Percentiles rank a stretch among this genome's conserved stretches.
phyloP scores from a whole-genome alignment of 2,888 invertebrate genomes.

The Arrhopalites spinosus region DNA sequence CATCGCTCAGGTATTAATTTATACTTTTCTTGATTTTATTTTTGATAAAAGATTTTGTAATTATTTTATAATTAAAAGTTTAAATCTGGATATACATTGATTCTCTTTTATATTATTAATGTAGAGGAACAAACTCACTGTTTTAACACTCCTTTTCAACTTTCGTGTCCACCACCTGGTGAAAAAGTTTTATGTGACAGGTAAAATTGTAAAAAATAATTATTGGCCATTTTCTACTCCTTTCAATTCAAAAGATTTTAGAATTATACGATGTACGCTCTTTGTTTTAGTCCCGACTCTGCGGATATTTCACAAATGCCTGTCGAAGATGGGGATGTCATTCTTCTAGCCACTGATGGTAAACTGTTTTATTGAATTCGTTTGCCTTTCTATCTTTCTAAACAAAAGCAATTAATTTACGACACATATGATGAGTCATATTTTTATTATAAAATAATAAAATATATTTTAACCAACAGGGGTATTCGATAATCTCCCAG shows the following conservation, averaged over 20 bases:
- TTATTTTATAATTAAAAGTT: too few species aligned
- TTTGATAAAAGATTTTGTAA: too few species aligned
- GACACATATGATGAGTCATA: too few species aligned
- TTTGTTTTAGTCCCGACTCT: slow-evolving; percentile 88
- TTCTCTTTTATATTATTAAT: too few species aligned
- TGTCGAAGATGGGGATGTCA: slow-evolving; percentile 90
- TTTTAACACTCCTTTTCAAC: slow-evolving; percentile 98
- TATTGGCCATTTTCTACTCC: not conserved
- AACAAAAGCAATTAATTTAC: too few species aligned
- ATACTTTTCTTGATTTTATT: too few species aligned
- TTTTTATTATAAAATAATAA: too few species aligned
- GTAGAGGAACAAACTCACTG: slow-evolving; percentile 94
- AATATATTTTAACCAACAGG: too few species aligned
- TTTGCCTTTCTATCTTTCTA: too few species aligned
- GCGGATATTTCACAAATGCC: slow-evolving; percentile 86
- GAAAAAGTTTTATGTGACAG: slow-evolving; percentile 89
- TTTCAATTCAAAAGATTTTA: not conserved
- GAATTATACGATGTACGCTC: too few species aligned
- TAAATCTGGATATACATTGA: too few species aligned
- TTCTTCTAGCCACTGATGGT: slow-evolving; percentile 96
- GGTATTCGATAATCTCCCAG: slow-evolving; percentile 97
- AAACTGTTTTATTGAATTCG: too few species aligned
- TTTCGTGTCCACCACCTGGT: slow-evolving; percentile 90
- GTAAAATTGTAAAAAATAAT: slow-evolving; percentile 61
- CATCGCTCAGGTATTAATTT: slow-evolving; percentile 70